phyloP scores from a whole-genome alignment of 2,113 vertebrate genomes.

The Patagioenas fasciata region DNA sequence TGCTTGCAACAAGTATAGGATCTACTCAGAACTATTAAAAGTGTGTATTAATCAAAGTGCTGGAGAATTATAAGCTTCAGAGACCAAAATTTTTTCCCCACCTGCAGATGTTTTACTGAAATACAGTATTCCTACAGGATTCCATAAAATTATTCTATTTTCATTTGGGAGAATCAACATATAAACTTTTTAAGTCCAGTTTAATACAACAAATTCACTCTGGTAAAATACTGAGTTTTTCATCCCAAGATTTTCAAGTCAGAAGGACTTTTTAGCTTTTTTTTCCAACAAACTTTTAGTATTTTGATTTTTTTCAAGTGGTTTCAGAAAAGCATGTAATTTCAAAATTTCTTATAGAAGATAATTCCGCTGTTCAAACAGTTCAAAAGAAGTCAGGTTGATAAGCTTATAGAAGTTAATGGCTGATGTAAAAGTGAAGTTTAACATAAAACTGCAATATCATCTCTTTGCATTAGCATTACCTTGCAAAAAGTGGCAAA shows the following conservation, averaged over 20 bases:
- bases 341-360: not conserved
- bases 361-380: conserved; percentile 24
- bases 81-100: not conserved
- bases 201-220: not conserved
- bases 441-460: conserved; percentile 53
- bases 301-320: not conserved
- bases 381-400: conserved; percentile 9
- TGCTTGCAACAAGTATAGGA: not conserved
- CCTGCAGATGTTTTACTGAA: not conserved
- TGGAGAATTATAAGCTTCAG: not conserved
- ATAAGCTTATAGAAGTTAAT: conserved; percentile 40
- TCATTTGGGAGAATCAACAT: not conserved
- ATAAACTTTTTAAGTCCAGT: not conserved
- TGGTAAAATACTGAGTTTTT: not conserved
- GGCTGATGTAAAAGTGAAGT: conserved; percentile 35
- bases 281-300: not conserved
- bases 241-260: not conserved
- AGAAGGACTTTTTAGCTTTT: not conserved
- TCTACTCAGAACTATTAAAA: not conserved
- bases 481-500: conserved; percentile 39
- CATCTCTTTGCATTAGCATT: conserved; percentile 29
- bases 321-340: not conserved
- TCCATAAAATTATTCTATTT: not conserved
- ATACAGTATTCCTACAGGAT: not conserved
- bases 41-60: not conserved